phyloP scores from a whole-genome alignment of 2,113 vertebrate genomes.

The Oreotrochilus melanogaster region DNA sequence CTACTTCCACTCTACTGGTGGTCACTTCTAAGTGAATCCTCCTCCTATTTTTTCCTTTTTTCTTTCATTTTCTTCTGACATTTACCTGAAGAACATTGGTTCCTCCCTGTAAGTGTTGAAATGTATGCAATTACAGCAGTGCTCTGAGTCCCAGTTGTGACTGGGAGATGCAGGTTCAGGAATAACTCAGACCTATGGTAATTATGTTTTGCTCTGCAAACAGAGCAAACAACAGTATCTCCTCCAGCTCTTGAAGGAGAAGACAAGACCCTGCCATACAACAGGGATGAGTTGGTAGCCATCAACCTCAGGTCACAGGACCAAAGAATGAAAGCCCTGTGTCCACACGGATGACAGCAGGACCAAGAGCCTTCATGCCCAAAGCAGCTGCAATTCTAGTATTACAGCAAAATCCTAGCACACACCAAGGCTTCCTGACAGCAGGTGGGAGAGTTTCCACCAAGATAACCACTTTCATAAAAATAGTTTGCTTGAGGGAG shows the following conservation, averaged over 20 bases:
- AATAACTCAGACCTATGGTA: neutral
- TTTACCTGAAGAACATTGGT: neutral
- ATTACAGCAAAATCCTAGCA: conserved; percentile 13
- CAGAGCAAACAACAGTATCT: neutral
- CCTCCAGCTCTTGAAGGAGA: neutral
- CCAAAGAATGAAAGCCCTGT: neutral
- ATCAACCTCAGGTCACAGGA: neutral
- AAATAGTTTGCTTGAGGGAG: conserved; percentile 7
- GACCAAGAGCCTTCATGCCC: rapidly evolving
- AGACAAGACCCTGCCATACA: neutral
- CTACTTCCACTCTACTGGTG: neutral
- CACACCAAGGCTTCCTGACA: neutral
- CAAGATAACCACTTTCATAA: conserved; percentile 4
- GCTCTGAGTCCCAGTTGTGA: neutral
- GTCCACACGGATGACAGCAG: neutral
- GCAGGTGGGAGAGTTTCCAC: conserved; percentile 35
- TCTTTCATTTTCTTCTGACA: neutral
- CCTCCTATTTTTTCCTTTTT: neutral
- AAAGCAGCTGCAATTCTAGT: conserved; percentile 43
- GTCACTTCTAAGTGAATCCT: neutral
- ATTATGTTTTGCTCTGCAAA: neutral
- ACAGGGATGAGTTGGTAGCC: neutral
- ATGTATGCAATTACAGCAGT: rapidly evolving
- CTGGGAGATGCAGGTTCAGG: neutral
- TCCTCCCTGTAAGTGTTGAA: neutral